Percentiles rank a stretch among this genome's conserved stretches.
Conservation (phyloP, 2,797 vertebrate species). For the Amazona finschi region DNA sequence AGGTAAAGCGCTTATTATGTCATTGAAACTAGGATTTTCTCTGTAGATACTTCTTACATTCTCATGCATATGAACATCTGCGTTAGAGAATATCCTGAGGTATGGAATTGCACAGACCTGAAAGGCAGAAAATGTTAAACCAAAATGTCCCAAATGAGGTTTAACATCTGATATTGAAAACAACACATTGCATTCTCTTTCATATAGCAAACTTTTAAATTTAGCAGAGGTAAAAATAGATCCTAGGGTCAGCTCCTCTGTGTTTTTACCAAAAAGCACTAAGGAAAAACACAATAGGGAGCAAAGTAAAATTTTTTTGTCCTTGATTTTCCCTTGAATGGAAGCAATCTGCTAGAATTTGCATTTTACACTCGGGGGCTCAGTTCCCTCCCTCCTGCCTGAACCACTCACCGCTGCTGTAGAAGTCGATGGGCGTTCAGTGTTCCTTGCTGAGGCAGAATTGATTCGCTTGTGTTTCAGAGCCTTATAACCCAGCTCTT, state of each 20-base stretch:
- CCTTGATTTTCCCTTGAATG: conserved; percentile 32
- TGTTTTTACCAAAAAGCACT: neutral
- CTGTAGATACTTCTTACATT: neutral
- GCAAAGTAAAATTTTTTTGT: neutral
- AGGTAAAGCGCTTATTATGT: neutral
- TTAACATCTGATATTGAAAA: neutral
- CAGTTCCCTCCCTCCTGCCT: neutral
- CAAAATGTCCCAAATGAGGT: neutral
- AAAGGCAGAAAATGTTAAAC: neutral
- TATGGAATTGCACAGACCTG: neutral
- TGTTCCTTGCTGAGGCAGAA: conserved; percentile 35
- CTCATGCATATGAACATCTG: neutral
- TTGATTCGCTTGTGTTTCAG: conserved; percentile 11
- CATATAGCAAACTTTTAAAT: neutral
- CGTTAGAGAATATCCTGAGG: neutral
- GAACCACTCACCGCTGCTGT: conserved; percentile 34
- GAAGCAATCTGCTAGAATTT: neutral
- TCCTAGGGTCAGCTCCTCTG: neutral
- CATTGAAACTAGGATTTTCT: neutral
- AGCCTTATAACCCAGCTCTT: neutral
- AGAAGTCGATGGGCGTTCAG: neutral
- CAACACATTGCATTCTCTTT: neutral
- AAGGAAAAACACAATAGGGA: neutral
- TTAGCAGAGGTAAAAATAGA: neutral
- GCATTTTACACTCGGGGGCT: neutral